These are phyloP conservation scores for Ophioninae sp. DNA, from an alignment of 2,888 invertebrate genomes.

Conservation along the genomic window DNA sequence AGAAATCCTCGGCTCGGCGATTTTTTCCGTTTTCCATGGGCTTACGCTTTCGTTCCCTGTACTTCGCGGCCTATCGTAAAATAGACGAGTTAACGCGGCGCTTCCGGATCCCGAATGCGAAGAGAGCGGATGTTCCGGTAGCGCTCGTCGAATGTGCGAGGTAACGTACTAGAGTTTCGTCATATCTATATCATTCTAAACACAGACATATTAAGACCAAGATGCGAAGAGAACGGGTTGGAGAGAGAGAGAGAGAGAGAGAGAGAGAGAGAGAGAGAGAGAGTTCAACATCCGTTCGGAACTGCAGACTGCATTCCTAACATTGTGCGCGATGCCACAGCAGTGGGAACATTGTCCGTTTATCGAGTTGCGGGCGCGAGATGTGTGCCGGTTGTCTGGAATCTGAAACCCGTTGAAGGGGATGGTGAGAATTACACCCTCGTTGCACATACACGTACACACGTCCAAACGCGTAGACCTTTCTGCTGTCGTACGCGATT, in stretches of 20 bases:
- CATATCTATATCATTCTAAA: background rate
- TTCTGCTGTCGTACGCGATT: background rate
- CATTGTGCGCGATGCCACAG: constrained; percentile 28
- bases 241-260: background rate
- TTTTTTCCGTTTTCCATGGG: background rate
- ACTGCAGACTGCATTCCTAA: constrained; percentile 25
- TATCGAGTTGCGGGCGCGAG: constrained; percentile 12
- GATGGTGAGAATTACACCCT: constrained; percentile 27
- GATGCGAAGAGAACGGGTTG: background rate
- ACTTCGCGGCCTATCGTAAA: background rate
- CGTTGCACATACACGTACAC: constrained; percentile 12
- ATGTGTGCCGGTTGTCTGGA: constrained; percentile 28
- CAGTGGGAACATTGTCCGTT: constrained; percentile 44
- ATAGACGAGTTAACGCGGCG: background rate
- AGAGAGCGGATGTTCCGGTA: background rate
- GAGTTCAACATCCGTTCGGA: constrained; percentile 42
- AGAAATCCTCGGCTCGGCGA: background rate
- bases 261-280: constrained; percentile 19
- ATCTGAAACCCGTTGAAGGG: constrained; percentile 22
- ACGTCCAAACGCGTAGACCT: background rate
- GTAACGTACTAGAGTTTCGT: constrained; percentile 19
- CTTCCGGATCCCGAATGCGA: constrained; percentile 18
- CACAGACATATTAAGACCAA: constrained; percentile 14
- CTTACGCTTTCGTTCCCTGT: background rate
- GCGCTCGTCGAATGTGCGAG: constrained; percentile 27